Conservation (phyloP, 2,888 invertebrate genomes). For the Dichetophora obliterata region DNA sequence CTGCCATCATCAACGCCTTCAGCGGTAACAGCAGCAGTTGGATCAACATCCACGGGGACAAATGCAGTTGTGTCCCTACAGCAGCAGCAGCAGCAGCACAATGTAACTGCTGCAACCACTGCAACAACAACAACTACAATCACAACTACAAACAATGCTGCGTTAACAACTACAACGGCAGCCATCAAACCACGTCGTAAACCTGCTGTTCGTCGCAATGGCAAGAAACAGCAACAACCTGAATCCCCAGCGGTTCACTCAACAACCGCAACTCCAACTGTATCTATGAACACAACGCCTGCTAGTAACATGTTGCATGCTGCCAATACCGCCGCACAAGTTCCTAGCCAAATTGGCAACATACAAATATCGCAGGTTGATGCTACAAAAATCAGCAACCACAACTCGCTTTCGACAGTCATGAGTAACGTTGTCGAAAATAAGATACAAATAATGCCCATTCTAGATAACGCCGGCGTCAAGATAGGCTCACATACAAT, state of each 20-base stretch:
- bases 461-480: constrained; percentile 54
- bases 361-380: constrained; percentile 70
- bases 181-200: constrained; percentile 67
- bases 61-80: constrained; percentile 40
- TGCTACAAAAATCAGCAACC: constrained; percentile 58
- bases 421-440: constrained; percentile 68
- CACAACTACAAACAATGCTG: constrained; percentile 30
- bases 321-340: constrained; percentile 54
- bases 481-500: constrained; percentile 38
- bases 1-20: constrained; percentile 46
- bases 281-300: constrained; percentile 47
- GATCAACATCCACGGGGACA: constrained; percentile 47
- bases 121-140: constrained; percentile 23
- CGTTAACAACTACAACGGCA: constrained; percentile 60
- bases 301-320: constrained; percentile 51
- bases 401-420: constrained; percentile 57
- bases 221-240: constrained; percentile 59
- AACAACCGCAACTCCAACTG: constrained; percentile 16
- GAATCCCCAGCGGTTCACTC: constrained; percentile 35
- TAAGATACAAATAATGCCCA: constrained; percentile 70
- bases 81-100: constrained; percentile 39
- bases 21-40: constrained; percentile 51
- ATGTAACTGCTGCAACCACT: background rate
- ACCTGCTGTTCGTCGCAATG: constrained; percentile 64
- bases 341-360: constrained; percentile 70